Conservation (phyloP, 2,113 vertebrate species). For the Cyrtonyx montezumae region DNA sequence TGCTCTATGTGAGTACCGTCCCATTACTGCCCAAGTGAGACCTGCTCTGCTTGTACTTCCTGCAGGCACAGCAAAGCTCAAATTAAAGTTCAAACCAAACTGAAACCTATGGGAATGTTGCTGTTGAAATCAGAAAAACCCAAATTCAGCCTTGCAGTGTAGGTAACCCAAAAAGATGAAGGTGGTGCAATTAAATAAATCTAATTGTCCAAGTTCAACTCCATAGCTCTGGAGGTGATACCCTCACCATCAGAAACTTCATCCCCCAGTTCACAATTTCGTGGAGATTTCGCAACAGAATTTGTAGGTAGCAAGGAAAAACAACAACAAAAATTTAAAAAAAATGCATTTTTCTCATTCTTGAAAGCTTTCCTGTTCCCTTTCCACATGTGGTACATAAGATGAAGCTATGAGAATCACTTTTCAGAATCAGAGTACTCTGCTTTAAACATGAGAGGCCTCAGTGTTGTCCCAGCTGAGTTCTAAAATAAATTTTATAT, state of each 20-base stretch:
- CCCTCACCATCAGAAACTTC: background rate
- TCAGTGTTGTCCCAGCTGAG: background rate
- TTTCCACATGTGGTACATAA: background rate
- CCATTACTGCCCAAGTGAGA: fast-evolving
- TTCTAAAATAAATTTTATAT: background rate
- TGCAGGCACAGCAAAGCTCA: background rate
- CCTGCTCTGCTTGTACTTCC: background rate
- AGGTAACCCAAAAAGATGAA: background rate
- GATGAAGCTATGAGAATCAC: background rate
- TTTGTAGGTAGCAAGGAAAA: background rate
- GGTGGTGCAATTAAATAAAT: background rate
- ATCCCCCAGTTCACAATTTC: fast-evolving
- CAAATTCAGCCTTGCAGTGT: background rate
- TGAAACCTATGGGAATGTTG: background rate
- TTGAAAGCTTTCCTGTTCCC: background rate
- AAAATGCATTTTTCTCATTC: background rate
- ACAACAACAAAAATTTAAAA: background rate
- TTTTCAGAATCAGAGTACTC: background rate
- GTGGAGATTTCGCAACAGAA: background rate
- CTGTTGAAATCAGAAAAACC: background rate
- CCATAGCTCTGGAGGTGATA: background rate
- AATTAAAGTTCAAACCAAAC: background rate
- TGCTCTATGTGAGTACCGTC: background rate
- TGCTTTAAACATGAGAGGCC: background rate
- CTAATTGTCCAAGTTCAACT: background rate